Evolutionary conservation across 2,797 vertebrate genomes (phyloP).

Genomic region (Sebastiscus tertius): DNA sequence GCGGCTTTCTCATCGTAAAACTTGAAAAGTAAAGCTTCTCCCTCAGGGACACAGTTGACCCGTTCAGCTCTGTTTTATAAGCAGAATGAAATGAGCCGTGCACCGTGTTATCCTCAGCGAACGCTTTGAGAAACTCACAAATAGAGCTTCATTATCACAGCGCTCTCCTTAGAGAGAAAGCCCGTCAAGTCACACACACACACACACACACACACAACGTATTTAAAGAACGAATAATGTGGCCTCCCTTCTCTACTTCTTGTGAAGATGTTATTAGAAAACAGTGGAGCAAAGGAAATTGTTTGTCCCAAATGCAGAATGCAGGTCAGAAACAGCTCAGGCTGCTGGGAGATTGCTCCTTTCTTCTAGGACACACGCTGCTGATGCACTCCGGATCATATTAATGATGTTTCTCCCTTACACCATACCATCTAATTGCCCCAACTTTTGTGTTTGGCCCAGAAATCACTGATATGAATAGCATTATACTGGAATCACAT

Average conservation of each 20-base stretch:
- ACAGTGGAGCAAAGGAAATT: neutral
- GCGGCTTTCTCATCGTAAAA: neutral
- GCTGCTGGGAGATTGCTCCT: conserved; percentile 11
- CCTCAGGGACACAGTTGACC: neutral
- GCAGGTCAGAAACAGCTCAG: conserved; percentile 31
- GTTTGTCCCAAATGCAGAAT: conserved; percentile 31
- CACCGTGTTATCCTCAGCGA: neutral
- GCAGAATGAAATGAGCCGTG: neutral
- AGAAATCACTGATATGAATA: conserved; percentile 31
- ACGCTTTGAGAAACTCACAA: neutral
- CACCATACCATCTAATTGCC: conserved; percentile 14
- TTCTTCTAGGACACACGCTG: neutral
- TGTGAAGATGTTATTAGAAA: conserved; percentile 4
- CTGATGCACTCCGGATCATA: conserved; percentile 13
- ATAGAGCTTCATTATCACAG: neutral
- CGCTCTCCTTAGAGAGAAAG: neutral
- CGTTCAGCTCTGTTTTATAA: neutral
- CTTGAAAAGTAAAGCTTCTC: neutral
- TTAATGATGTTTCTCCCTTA: conserved; percentile 28
- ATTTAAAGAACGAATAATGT: neutral
- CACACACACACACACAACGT: neutral
- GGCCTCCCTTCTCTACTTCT: neutral
- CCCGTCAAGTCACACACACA: neutral
- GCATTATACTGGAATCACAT: conserved; percentile 17
- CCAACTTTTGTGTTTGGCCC: conserved; percentile 17